phyloP scores from a whole-genome alignment of 1,140 invertebrate genomes.

The Vanessa tameamea region DNA sequence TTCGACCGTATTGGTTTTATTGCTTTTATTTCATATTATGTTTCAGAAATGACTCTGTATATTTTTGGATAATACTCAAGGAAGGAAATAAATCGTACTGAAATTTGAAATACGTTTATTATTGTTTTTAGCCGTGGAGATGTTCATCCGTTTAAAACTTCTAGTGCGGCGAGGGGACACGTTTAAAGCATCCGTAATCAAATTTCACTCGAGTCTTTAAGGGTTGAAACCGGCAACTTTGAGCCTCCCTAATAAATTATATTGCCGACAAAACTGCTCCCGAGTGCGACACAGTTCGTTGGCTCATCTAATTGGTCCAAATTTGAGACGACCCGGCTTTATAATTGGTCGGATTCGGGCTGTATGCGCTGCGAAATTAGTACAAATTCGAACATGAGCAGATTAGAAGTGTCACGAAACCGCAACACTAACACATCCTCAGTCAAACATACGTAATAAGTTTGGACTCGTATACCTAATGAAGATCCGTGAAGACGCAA shows the following conservation, averaged over 20 bases:
- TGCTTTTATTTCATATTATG: too few species aligned
- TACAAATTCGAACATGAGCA: slow-evolving; percentile 61
- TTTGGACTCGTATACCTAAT: slow-evolving; percentile 69
- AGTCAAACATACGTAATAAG: slow-evolving; percentile 70
- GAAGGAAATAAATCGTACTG: too few species aligned
- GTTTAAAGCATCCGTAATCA: slow-evolving; percentile 74
- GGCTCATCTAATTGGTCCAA: slow-evolving; percentile 78
- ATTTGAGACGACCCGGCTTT: slow-evolving; percentile 71
- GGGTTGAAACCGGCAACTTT: slow-evolving; percentile 75
- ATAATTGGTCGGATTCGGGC: slow-evolving; percentile 72
- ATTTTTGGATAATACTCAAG: too few species aligned
- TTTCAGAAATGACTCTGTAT: too few species aligned
- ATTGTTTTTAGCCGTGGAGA: not conserved
- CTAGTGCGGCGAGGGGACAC: slow-evolving; percentile 63
- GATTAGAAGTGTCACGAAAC: slow-evolving; percentile 58
- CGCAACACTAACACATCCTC: slow-evolving; percentile 58
- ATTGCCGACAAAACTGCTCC: slow-evolving; percentile 78
- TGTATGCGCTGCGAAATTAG: slow-evolving; percentile 69
- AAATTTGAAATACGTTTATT: too few species aligned
- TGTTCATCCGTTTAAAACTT: slow-evolving; percentile 66
- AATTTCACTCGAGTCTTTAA: slow-evolving; percentile 79
- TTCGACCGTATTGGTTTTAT: too few species aligned
- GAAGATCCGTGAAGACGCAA: slow-evolving; percentile 68
- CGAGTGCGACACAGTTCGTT: slow-evolving; percentile 77
- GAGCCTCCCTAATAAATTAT: slow-evolving; percentile 79